Conservation (phyloP, 2,888 invertebrate species). For the Diabrotica balteata region DNA sequence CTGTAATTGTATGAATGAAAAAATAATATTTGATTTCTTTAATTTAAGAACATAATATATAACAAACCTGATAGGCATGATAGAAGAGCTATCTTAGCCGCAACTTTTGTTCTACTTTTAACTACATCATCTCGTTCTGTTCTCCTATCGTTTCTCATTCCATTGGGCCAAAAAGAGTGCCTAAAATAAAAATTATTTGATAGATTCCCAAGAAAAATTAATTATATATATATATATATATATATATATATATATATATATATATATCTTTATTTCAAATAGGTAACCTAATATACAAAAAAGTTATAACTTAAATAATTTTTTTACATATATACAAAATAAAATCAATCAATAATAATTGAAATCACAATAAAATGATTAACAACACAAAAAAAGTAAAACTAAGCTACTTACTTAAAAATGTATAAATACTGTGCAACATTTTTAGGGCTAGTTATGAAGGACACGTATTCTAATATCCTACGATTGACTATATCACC, state of each 20-base stretch:
- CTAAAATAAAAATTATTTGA: conserved; percentile 51
- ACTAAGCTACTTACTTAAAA: conserved; percentile 72
- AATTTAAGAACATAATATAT: background rate
- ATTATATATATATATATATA: too few relatives aligned
- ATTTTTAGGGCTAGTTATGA: conserved; percentile 85
- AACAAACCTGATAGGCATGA: conserved; percentile 78
- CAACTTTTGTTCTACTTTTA: conserved; percentile 79
- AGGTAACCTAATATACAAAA: too few relatives aligned
- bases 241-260: too few relatives aligned
- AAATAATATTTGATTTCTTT: too few relatives aligned
- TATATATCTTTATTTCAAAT: too few relatives aligned
- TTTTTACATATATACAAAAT: too few relatives aligned
- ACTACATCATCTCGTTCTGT: conserved; percentile 53
- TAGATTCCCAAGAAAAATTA: too few relatives aligned
- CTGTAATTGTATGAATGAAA: too few relatives aligned
- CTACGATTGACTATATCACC: conserved; percentile 85
- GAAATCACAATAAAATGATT: too few relatives aligned
- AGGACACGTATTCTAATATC: conserved; percentile 87
- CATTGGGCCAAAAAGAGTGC: conserved; percentile 70
- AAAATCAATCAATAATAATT: too few relatives aligned
- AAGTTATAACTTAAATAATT: too few relatives aligned
- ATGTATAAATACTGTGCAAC: conserved; percentile 86
- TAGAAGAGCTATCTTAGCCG: conserved; percentile 85
- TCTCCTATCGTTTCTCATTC: conserved; percentile 57
- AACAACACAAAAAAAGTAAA: background rate